phyloP scores from a whole-genome alignment of 2,113 vertebrate genomes.

The Erythrolamprus reginae region DNA sequence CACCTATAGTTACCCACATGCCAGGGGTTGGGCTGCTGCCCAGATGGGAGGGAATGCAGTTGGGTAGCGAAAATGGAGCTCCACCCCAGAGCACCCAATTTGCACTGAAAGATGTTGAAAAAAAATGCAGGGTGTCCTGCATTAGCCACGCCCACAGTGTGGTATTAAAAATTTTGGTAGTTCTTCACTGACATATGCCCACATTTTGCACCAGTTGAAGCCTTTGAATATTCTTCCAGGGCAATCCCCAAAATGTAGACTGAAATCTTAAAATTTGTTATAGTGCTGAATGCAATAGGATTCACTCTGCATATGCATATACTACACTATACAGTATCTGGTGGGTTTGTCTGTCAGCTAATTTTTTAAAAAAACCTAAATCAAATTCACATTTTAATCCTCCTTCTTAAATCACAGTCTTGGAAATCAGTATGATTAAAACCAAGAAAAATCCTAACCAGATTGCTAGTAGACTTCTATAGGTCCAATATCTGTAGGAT shows the following conservation, averaged over 20 bases:
- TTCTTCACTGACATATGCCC: too few relatives aligned
- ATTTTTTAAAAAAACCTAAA: background rate
- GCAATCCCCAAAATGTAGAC: background rate
- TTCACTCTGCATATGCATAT: background rate
- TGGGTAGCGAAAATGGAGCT: too few relatives aligned
- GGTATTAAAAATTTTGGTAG: too few relatives aligned
- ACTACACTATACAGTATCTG: background rate
- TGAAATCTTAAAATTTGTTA: background rate
- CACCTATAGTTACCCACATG: background rate
- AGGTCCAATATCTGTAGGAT: conserved; percentile 8
- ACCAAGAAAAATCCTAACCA: conserved; percentile 4
- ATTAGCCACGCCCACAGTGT: too few relatives aligned
- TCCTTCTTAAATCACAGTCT: background rate
- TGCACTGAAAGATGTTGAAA: too few relatives aligned
- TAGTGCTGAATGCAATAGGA: background rate
- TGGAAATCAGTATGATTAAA: conserved; percentile 16
- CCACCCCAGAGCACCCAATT: too few relatives aligned
- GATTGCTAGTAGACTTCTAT: conserved; percentile 10
- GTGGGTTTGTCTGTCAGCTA: background rate
- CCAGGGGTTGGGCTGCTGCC: too few relatives aligned
- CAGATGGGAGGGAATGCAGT: too few relatives aligned
- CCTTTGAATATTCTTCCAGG: background rate
- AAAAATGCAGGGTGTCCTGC: too few relatives aligned
- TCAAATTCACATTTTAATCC: background rate
- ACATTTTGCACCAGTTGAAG: background rate